A percentile compares a stretch with the other conserved stretches of the same genome.
These are phyloP conservation scores for Lethenteron reissneri DNA, from an alignment of 2,113 vertebrate species.

Conservation along the genomic window DNA sequence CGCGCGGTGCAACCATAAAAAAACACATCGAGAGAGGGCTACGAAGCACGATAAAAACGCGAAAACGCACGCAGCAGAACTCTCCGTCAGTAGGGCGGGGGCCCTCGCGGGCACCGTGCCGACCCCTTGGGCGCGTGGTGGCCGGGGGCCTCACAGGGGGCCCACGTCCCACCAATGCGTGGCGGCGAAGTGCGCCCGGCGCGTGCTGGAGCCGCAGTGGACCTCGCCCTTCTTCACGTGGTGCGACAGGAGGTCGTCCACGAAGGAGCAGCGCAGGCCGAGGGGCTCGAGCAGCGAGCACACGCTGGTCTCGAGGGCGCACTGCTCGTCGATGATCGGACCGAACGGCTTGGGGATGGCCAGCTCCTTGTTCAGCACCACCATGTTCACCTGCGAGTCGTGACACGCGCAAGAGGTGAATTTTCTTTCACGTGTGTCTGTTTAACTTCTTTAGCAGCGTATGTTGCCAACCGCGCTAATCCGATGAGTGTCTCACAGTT, in stretches of 20 bases:
- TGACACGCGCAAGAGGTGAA: too few species aligned
- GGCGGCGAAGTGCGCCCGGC: conserved; percentile 25
- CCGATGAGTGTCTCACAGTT: too few species aligned
- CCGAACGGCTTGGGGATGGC: conserved; percentile 79
- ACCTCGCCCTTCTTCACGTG: conserved; percentile 55
- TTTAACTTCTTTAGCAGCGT: too few species aligned
- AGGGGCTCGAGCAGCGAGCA: conserved; percentile 39
- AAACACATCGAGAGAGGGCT: too few species aligned
- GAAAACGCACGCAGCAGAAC: too few species aligned
- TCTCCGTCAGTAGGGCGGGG: too few species aligned
- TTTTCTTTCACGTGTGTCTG: too few species aligned
- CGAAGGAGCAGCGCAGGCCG: conserved; percentile 47
- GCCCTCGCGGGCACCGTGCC: too few species aligned
- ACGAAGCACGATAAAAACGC: too few species aligned
- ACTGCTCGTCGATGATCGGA: conserved; percentile 32
- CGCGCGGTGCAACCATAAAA: too few species aligned
- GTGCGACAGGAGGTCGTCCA: conserved; percentile 56
- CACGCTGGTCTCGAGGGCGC: conserved; percentile 39
- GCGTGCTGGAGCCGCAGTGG: conserved; percentile 59
- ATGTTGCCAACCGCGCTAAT: too few species aligned
- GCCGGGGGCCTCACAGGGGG: conserved; percentile 3
- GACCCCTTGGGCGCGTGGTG: too few species aligned
- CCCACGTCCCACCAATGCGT: conserved; percentile 50
- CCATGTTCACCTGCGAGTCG: conserved; percentile 55
- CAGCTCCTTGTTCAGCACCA: conserved; percentile 40